phyloP scores from a whole-genome alignment of 2,888 invertebrate species.

The Notodonta ziczac region DNA sequence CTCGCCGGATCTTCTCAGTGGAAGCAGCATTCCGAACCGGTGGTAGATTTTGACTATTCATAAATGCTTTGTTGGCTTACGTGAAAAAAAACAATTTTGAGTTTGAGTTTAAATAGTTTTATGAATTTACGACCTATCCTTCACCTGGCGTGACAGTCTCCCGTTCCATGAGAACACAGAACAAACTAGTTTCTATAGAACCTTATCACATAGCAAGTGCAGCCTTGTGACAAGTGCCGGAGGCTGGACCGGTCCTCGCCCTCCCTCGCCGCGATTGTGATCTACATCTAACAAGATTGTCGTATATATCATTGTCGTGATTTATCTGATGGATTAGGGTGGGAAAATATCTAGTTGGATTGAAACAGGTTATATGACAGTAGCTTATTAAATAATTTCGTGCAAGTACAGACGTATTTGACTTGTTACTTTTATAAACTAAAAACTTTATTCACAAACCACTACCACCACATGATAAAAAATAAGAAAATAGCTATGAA shows the following conservation, averaged over 20 bases:
- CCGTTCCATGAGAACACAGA: background rate
- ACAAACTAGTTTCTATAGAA: constrained; percentile 1
- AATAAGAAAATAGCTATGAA: background rate
- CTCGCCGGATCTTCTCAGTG: no score
- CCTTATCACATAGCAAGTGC: background rate
- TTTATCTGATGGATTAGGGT: constrained; percentile 1
- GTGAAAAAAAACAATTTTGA: no score
- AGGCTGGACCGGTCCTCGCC: constrained; percentile 1
- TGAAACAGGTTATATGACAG: background rate
- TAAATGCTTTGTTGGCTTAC: no score
- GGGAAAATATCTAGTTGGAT: background rate
- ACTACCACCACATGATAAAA: background rate
- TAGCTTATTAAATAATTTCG: background rate
- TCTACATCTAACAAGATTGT: constrained; percentile 1
- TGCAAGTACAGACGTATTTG: no score
- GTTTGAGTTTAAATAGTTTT: no score
- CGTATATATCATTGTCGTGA: background rate
- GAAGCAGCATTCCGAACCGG: no score
- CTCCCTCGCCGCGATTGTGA: background rate
- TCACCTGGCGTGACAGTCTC: background rate
- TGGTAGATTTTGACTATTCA: no score
- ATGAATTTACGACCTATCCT: no score
- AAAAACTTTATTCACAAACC: background rate
- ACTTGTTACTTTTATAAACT: background rate
- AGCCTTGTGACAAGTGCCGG: constrained; percentile 1